These are phyloP conservation scores for Hydrophis major DNA, from an alignment of 2,797 vertebrate genomes.

Conservation along the genomic window DNA sequence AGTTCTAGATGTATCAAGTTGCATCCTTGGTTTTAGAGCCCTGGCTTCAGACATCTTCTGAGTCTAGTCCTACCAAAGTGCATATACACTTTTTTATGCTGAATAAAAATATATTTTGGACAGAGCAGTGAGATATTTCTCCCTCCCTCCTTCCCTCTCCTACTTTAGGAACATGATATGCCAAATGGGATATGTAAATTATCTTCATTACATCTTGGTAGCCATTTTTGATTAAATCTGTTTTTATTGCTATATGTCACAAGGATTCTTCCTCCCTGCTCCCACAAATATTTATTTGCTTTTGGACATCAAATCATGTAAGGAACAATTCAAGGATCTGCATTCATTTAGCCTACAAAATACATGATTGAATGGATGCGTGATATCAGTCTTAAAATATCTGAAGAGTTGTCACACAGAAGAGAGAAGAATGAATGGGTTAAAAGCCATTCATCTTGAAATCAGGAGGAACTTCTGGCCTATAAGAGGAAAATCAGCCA, in stretches of 20 bases:
- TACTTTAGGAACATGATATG: neutral
- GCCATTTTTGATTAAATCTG: neutral
- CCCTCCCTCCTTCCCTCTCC: fast-evolving
- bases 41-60: neutral
- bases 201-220: neutral
- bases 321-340: neutral
- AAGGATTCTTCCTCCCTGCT: neutral
- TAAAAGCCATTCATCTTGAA: neutral
- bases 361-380: neutral
- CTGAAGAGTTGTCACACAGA: neutral
- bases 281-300: neutral
- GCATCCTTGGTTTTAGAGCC: neutral
- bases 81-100: neutral
- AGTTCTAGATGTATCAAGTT: neutral
- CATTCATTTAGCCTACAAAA: neutral
- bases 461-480: neutral
- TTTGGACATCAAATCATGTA: neutral
- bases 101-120: neutral
- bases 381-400: neutral
- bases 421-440: neutral
- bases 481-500: neutral
- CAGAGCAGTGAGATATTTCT: neutral
- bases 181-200: neutral
- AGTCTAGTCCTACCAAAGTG: neutral
- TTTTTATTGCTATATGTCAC: fast-evolving